Evolutionary conservation across 2,888 invertebrate genomes (phyloP).

Genomic region (Apotomis betuletana): DNA sequence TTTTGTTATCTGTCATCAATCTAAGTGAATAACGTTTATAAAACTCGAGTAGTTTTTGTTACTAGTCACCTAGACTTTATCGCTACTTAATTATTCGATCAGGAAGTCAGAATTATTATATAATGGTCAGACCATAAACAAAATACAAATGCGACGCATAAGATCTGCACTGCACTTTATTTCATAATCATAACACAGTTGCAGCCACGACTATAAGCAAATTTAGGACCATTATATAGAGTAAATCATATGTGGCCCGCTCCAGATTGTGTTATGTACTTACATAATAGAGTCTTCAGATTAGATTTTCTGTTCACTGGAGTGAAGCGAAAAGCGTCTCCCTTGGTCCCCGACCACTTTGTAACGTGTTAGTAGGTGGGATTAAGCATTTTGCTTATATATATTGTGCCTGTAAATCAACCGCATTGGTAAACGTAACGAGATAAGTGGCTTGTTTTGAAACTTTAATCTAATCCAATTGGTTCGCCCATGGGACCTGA

Average conservation of each 20-base stretch:
- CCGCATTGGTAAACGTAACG: background rate
- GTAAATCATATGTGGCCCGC: slow-evolving; percentile 7
- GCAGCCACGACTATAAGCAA: background rate
- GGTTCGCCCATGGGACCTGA: background rate
- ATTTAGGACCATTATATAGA: slow-evolving; percentile 11
- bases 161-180: too few species aligned
- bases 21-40: too few species aligned
- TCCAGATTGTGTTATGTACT: slow-evolving; percentile 31
- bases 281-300: slow-evolving; percentile 36
- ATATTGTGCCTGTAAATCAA: slow-evolving; percentile 5
- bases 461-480: background rate
- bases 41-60: too few species aligned
- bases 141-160: too few species aligned
- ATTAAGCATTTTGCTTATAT: slow-evolving; percentile 24
- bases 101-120: too few species aligned
- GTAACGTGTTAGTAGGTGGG: slow-evolving; percentile 27
- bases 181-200: background rate
- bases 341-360: slow-evolving; percentile 39
- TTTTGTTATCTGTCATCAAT: too few species aligned
- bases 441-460: background rate
- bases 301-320: slow-evolving; percentile 42
- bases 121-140: background rate
- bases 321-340: slow-evolving; percentile 42
- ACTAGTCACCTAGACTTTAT: too few species aligned
- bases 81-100: too few species aligned